Evolutionary conservation across 2,888 invertebrate genomes (phyloP).

Genomic region (Julus scandinavius): DNA sequence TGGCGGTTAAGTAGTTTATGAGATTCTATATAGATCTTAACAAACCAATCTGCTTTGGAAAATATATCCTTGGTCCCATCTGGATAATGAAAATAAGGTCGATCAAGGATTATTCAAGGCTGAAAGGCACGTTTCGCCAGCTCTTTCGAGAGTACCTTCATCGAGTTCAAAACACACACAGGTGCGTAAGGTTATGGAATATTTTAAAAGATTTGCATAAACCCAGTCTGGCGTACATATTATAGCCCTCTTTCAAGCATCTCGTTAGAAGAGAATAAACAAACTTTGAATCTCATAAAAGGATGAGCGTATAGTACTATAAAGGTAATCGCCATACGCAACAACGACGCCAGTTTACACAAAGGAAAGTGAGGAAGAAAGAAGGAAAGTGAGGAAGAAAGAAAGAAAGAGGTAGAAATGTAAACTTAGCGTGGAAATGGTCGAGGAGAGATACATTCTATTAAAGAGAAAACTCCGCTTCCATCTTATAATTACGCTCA

Average conservation of each 20-base stretch:
- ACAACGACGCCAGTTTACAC: neutral
- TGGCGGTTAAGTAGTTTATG: neutral
- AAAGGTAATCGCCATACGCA: neutral
- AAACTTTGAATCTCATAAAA: constrained; percentile 30
- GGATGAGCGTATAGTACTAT: neutral
- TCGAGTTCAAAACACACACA: neutral
- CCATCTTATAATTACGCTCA: constrained; percentile 3
- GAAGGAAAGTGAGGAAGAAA: neutral
- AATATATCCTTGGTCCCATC: constrained; percentile 16
- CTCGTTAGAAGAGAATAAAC: constrained; percentile 24
- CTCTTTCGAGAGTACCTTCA: neutral
- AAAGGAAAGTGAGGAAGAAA: neutral
- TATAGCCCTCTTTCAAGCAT: neutral
- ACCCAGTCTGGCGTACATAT: neutral
- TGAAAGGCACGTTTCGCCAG: neutral
- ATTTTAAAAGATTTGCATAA: constrained; percentile 6
- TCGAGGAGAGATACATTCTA: neutral
- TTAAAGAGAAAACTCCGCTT: neutral
- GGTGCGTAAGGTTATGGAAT: neutral
- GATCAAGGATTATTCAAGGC: neutral
- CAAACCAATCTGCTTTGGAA: neutral
- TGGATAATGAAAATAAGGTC: constrained; percentile 13
- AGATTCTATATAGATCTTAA: neutral
- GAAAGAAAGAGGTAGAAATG: neutral
- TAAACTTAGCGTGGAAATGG: neutral